Percentiles rank a stretch among this genome's conserved stretches.
These are phyloP conservation scores for Nasonovia ribisnigri DNA, from an alignment of 2,888 invertebrate genomes.

Conservation along the genomic window DNA sequence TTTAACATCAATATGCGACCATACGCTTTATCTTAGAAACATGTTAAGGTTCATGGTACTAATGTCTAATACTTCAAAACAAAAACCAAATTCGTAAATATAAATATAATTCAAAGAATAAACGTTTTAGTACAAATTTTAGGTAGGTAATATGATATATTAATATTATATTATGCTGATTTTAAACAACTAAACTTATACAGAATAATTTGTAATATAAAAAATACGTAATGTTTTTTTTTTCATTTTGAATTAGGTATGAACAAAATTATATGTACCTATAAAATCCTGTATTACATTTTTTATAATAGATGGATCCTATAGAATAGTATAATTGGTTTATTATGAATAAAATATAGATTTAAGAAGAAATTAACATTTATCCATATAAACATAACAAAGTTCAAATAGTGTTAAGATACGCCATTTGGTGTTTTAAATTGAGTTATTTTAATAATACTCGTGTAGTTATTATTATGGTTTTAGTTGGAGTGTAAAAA, in stretches of 20 bases:
- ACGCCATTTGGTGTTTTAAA: not conserved
- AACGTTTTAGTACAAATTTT: not conserved
- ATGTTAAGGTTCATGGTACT: not conserved
- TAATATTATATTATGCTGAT: not conserved
- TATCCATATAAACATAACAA: not conserved
- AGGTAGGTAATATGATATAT: not conserved
- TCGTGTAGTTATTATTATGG: not conserved
- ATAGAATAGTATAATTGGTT: not conserved
- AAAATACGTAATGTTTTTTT: not conserved
- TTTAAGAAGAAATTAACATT: not conserved
- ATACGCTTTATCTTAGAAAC: not conserved
- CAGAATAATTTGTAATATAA: not conserved
- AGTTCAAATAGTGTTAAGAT: not conserved
- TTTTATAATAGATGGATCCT: not conserved
- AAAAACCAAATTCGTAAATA: constrained; percentile 7
- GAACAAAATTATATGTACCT: not conserved
- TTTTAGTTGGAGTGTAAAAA: not conserved
- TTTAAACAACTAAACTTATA: not conserved
- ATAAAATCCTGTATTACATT: not conserved
- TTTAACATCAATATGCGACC: constrained; percentile 21
- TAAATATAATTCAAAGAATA: not conserved
- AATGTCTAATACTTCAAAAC: not conserved
- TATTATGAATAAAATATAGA: not conserved
- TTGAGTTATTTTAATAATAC: not conserved
- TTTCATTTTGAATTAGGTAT: not conserved